Base-by-base conservation (phyloP, 2,888 invertebrate species). In the Lasius fuliginosus region DNA sequence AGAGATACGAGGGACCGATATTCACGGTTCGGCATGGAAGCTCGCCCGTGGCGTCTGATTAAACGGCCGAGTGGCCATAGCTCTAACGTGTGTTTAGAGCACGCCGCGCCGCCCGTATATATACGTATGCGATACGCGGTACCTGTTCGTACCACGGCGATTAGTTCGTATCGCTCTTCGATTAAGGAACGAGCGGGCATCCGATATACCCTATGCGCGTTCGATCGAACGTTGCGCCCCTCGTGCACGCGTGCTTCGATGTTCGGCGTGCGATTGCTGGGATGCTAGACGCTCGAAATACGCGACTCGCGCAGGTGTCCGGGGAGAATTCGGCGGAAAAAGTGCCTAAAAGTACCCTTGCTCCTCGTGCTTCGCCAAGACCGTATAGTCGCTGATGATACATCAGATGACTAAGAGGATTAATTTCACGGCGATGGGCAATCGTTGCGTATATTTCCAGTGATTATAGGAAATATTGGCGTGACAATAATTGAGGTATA, bases 21-120 rank as follows among this genome's bases (percentile, higher is more conserved):
- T 94, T 94, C 93, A 93, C 93, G 93, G 91, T 93, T 92, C 91
- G 91, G 91, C 92, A 90, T 93, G 91, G 92, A 91, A 92, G 91
- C 90, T 91, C 85, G 90, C 88, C 88, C 84, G 85, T 88, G 88
- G 90, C 85, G 85, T 84, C 86, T 90, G 93, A 93, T 93, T 93
- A 92, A 92, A 91, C 88, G 90, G 87, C 85, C 91, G 90, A 90
- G 85, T 85, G 90, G 89, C 88, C 89, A 89, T 88, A 87, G 74
- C 84, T 86, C 90, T 88, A 91, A 90, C 91, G 86, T 90, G 89
- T 88, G 89, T 90, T 92, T 91, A 90, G 91, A 88, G 82, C 82
- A 58, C 79, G 68, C 81, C 81, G 69, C 69, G 36, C 68, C 62
- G 40, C 27, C 49, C 40, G 64, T 40, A 36, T 75, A 60, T 42